Conservation (phyloP, 2,113 vertebrate genomes). For the Myocastor coypus region DNA sequence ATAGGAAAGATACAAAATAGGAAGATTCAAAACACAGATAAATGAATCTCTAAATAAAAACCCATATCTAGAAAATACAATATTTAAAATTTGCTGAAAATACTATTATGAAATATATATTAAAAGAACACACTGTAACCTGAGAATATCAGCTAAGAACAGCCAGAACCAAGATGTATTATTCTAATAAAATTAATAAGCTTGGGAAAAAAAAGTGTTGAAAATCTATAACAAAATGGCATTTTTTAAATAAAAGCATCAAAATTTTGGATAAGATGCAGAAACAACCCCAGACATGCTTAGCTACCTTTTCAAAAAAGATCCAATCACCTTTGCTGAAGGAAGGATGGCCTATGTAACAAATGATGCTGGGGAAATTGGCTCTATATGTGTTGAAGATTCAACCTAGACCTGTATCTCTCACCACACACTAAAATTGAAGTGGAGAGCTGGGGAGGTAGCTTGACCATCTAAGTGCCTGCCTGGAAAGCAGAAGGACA, state of each 20-base stretch:
- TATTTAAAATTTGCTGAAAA: slow-evolving; percentile 5
- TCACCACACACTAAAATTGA: background rate
- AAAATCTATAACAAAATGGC: background rate
- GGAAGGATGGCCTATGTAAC: background rate
- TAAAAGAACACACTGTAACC: background rate
- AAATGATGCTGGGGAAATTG: background rate
- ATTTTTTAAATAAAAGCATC: background rate
- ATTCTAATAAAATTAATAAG: background rate
- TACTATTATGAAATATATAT: slow-evolving; percentile 10
- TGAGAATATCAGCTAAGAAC: background rate
- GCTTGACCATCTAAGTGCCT: no score
- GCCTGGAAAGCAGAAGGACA: no score
- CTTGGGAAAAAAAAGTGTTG: background rate
- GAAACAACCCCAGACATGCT: background rate
- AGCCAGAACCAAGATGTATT: background rate
- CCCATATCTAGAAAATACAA: background rate
- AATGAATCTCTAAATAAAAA: background rate
- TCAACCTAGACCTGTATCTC: background rate
- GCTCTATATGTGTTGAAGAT: background rate
- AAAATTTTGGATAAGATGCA: background rate
- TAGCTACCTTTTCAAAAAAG: background rate
- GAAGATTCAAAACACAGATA: background rate
- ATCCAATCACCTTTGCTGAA: background rate
- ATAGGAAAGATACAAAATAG: background rate
- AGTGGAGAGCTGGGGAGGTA: background rate